These are phyloP conservation scores for Babylonia areolata DNA, from an alignment of 1,140 invertebrate species.

Conservation along the genomic window DNA sequence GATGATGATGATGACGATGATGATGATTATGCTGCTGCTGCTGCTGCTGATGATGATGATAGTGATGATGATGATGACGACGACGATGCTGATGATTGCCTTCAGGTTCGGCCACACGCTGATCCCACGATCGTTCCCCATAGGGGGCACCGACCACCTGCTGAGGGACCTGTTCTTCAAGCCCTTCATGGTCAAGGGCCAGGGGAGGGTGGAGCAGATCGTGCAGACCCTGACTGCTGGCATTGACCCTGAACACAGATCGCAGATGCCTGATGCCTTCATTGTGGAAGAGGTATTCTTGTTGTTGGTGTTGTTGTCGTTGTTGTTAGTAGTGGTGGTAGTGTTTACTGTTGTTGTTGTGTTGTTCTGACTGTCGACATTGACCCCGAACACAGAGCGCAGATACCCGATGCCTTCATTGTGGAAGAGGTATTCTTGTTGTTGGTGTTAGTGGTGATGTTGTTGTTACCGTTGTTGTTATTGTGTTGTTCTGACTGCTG, in stretches of 20 bases:
- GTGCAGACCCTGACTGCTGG: not conserved
- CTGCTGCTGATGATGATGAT: too few species aligned
- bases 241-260: not conserved
- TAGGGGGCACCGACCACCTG: not conserved
- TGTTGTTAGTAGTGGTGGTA: too few species aligned
- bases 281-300: slow-evolving; percentile 37
- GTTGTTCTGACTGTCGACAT: not conserved
- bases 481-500: slow-evolving; percentile 13
- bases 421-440: slow-evolving; percentile 36
- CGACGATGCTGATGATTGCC: too few species aligned
- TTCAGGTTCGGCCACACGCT: slow-evolving; percentile 40
- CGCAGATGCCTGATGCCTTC: slow-evolving; percentile 30
- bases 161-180: slow-evolving; percentile 45
- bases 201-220: slow-evolving; percentile 4
- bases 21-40: too few species aligned
- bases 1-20: not conserved
- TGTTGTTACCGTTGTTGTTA: too few species aligned
- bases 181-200: slow-evolving; percentile 24
- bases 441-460: too few species aligned
- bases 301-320: too few species aligned
- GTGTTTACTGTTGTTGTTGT: too few species aligned
- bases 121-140: slow-evolving; percentile 23
- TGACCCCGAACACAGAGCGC: not conserved
- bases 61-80: not conserved
- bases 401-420: slow-evolving; percentile 32